These are phyloP conservation scores for Thomomys bottae DNA, from an alignment of 2,113 vertebrate genomes.

Conservation along the genomic window DNA sequence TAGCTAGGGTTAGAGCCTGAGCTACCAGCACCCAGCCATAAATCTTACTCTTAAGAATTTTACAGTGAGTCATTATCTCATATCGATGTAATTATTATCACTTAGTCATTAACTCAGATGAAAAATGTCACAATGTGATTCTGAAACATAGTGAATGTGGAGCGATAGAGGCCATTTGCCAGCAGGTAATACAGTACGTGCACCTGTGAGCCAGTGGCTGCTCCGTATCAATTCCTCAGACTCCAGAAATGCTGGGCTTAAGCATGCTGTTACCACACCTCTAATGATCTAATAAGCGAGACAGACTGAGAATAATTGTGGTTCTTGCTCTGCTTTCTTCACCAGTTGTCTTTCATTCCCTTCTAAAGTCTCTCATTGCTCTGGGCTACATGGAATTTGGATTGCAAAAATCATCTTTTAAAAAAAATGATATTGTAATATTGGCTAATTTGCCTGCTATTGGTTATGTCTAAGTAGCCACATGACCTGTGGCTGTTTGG, in stretches of 20 bases:
- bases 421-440: constrained; percentile 42
- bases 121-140: neutral
- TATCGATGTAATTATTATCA: neutral
- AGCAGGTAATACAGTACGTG: neutral
- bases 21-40: neutral
- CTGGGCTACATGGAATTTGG: constrained; percentile 58
- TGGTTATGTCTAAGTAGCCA: constrained; percentile 66
- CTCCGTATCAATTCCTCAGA: neutral
- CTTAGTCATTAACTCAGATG: neutral
- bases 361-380: constrained; percentile 56
- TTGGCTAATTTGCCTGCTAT: constrained; percentile 69
- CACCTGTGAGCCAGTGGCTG: neutral
- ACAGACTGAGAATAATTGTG: constrained; percentile 49
- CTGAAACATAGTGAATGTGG: neutral
- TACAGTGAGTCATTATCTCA: neutral
- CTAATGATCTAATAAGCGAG: constrained; percentile 47
- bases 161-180: neutral
- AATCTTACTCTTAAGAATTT: neutral
- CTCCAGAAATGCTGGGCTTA: constrained; percentile 34
- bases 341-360: constrained; percentile 65
- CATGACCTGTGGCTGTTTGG: constrained; percentile 75
- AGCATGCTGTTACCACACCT: constrained; percentile 24
- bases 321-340: constrained; percentile 52
- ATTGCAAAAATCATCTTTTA: constrained; percentile 51
- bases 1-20: too few relatives aligned